Conservation (phyloP, 2,888 invertebrate genomes). For the Eupithecia abbreviata region DNA sequence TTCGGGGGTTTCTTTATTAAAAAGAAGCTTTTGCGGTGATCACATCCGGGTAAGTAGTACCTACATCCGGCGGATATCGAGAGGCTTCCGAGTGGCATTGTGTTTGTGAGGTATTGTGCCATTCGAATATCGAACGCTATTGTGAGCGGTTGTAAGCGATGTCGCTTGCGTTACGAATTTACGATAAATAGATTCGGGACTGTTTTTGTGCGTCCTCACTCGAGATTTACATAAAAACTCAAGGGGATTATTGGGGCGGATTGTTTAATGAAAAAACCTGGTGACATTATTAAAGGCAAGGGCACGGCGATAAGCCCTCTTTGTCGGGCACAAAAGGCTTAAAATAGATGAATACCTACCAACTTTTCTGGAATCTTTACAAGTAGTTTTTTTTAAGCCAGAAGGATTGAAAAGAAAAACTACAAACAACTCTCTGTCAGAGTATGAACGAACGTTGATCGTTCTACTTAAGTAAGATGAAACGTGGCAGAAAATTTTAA, state of each 20-base stretch:
- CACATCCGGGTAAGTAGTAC: conserved; percentile 64
- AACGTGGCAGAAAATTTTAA: background rate
- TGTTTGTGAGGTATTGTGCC: conserved; percentile 58
- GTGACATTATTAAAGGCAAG: conserved; percentile 17
- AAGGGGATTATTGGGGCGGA: conserved; percentile 29
- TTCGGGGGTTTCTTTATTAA: conserved; percentile 58
- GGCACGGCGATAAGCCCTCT: conserved; percentile 17
- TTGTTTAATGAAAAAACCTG: conserved; percentile 27
- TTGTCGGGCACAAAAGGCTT: conserved; percentile 8
- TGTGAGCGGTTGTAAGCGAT: conserved; percentile 60
- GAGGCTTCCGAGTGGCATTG: conserved; percentile 73
- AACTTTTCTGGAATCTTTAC: background rate
- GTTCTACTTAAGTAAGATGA: background rate
- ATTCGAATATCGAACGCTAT: conserved; percentile 59
- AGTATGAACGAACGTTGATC: background rate
- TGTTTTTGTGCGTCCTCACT: conserved; percentile 38
- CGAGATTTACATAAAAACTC: conserved; percentile 36
- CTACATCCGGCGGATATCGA: conserved; percentile 76
- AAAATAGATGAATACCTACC: background rate
- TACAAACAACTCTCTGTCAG: background rate
- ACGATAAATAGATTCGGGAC: conserved; percentile 50
- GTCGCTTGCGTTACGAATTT: conserved; percentile 58
- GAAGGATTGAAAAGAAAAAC: background rate
- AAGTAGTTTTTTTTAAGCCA: background rate
- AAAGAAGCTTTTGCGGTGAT: conserved; percentile 62